Base-by-base conservation (phyloP, 2,113 vertebrate species). In the Leucopternis melanops region DNA sequence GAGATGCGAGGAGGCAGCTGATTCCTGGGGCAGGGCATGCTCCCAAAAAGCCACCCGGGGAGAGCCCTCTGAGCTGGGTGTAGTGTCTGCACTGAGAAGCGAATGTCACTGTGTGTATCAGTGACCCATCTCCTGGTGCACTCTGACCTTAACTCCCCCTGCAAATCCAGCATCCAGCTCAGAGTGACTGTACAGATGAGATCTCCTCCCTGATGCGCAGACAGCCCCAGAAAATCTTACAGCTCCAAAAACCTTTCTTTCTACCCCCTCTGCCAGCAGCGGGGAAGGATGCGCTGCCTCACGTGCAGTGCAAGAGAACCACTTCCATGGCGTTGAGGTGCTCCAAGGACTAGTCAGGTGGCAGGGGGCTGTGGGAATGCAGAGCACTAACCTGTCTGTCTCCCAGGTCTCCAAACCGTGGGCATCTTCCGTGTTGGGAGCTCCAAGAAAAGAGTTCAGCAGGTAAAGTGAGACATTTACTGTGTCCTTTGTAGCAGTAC, bases 361-460 rank as follows among this genome's bases (percentile, higher is more conserved):
- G 50, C 16, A 8, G 42, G 22, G 54, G 31, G 50, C 66, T 0
- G 11, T 32, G 81, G 67, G 15, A 9, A 21, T 2, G 40, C 31
- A 3, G 47, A 61, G 52, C 72, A 34, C 86, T 84, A 4, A 92
- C 58, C 50, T 21, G 1, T 58, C 55, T 87, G 87, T 97, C 67
- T 89, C 93, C 26, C 96, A 99, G 99, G 99, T 54, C 98, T 99
- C 87, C 98, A 98, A 52, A 98, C 99, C 0, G 98, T 99, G 63
- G 99, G 99, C 26, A 99, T 99, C 95, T 99, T 99, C 96, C 97
- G 99, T 2, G 97, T 99, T 0, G 99, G 99, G 13, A 99, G 99
- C 97, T 99, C 99, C 4, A 98, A 98, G 95, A 98, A 98, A 72
- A 98, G 98, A 97, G 99, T 99, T 42, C 97, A 98, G 95, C 98